Base-by-base conservation (phyloP, 2,888 invertebrate species). In the Chrysotoxum bicinctum region DNA sequence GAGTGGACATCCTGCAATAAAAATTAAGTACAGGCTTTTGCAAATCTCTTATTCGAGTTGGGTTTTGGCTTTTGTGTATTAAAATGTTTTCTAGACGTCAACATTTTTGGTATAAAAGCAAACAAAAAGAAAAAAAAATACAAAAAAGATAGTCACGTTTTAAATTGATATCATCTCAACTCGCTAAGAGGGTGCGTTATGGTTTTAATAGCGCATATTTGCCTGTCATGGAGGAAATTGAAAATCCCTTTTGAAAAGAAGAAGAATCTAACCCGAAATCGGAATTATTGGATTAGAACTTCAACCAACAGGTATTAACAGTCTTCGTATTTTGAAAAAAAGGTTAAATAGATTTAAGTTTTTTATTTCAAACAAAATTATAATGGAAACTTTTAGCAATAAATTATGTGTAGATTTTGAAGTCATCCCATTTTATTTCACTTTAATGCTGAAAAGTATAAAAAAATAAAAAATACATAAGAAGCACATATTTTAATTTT, bases 1-100 rank as follows among this genome's bases (percentile, higher is more conserved):
- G 60, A 45, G 48, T 50, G 23, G 66, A 66, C 23, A 66, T 66
- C 66, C 66, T 62, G 48, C 50, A 66, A 66, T 66, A 35, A 66
- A 66, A 66, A 32, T 48, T 10, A 48, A 32, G 50, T 45, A n/a
- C n/a, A 35, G 50, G 9, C n/a, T 50, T 50, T 32, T 30, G 19
- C 3, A 50, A 35, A 66, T 66, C 35, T 10, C 8, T 48, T 66
- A 35, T 58, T 66, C 6, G 45, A 64, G 64, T 64, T 30, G 64
- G 45, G 7, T 66, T 66, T 64, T 16, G 12, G 16, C n/a, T 64
- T 48, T 10, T 30, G 30, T 12, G 19, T 14, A 3, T 48, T 16
- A 16, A 12, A 12, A 21, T 48, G 26, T 32, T 66, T 48, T 60
- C 10, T 64, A 9, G 14, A 48, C 2, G 66, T 12, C 21, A n/a